These are phyloP conservation scores for Cotesia chilonis DNA, from an alignment of 1,140 invertebrate genomes.

Conservation along the genomic window DNA sequence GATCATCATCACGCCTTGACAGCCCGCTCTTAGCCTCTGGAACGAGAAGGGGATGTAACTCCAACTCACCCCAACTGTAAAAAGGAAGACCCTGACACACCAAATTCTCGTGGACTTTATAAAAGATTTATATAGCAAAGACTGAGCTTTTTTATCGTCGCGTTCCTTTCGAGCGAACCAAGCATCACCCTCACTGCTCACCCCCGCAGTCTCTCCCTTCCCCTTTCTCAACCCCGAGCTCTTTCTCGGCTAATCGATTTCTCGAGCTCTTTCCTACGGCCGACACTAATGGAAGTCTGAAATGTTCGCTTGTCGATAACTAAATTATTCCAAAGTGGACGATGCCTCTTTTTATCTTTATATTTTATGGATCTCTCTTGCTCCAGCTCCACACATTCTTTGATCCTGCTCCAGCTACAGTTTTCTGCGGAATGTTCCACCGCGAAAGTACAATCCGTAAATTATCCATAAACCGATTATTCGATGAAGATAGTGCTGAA, in stretches of 20 bases:
- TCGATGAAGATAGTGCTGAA: slow-evolving; percentile 16
- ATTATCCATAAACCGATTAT: slow-evolving; percentile 36
- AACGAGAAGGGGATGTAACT: not conserved
- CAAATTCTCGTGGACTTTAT: slow-evolving; percentile 12
- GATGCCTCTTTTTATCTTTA: slow-evolving; percentile 12
- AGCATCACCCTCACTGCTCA: too few species aligned
- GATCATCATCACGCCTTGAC: too few species aligned
- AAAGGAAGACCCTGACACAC: not conserved
- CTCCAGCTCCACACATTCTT: not conserved
- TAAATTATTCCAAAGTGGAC: slow-evolving; percentile 44
- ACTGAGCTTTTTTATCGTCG: not conserved
- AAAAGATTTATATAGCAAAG: slow-evolving; percentile 24
- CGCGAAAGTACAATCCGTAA: slow-evolving; percentile 24
- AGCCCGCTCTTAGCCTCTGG: too few species aligned
- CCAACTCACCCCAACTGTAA: not conserved
- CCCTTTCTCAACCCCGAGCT: not conserved
- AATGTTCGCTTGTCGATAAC: slow-evolving; percentile 43
- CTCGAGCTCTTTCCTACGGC: slow-evolving; percentile 28
- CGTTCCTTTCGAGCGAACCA: not conserved
- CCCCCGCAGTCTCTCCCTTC: not conserved
- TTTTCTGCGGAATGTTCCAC: not conserved
- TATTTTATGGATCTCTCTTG: not conserved
- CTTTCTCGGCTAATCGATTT: slow-evolving; percentile 37
- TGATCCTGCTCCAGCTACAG: not conserved
- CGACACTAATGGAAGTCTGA: slow-evolving; percentile 42